Base-by-base conservation (phyloP, 2,113 vertebrate genomes). In the Hyla sarda region DNA sequence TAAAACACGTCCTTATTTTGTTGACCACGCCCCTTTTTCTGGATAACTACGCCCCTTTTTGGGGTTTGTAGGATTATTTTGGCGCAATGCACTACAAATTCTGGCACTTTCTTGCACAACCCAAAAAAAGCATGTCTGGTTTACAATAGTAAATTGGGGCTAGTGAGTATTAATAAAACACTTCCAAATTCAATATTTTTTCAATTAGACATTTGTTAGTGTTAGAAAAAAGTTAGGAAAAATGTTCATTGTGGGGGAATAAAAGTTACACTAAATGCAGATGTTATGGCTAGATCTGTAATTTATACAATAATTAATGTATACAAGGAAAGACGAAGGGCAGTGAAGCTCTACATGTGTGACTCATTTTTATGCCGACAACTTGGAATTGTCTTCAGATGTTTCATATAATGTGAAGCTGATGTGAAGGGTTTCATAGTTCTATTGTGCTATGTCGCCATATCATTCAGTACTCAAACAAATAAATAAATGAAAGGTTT, bases 151-250 rank as follows among this genome's bases (percentile, higher is more conserved):
- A n/a, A n/a, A n/a, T n/a, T n/a, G n/a, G n/a, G n/a, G n/a, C n/a
- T n/a, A n/a, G n/a, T n/a, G 41, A 17, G 16, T 47, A 28, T 76
- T 28, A 76, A 48, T 76, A 6, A 76, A 52, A 76, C 16, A 19
- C 19, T 52, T 77, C 25, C 47, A 77, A 54, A 54, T 54, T 16
- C 8, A 77, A 32, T 77, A 16, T 82, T 82, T 19, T 62, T 65
- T 47, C 16, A 28, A 34, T 47, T 48, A 30, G 41, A 34, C 32
- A 16, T 41, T 16, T 23, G 12, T 41, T 80, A 45, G 7, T 23
- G 2, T 14, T 37, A 79, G 2, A 14, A 34, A 48, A 56, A 79
- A 48, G 45, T 79, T 37, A 5, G 25, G 13, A 37, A n/a, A 54
- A 69, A 8, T 0, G 37, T 71, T 71, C 21, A 60, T 12, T 37